Evolutionary conservation across 2,113 vertebrate genomes (phyloP), one percentile per base, ranked within the genome.

Genomic region (Zeus faber): DNA sequence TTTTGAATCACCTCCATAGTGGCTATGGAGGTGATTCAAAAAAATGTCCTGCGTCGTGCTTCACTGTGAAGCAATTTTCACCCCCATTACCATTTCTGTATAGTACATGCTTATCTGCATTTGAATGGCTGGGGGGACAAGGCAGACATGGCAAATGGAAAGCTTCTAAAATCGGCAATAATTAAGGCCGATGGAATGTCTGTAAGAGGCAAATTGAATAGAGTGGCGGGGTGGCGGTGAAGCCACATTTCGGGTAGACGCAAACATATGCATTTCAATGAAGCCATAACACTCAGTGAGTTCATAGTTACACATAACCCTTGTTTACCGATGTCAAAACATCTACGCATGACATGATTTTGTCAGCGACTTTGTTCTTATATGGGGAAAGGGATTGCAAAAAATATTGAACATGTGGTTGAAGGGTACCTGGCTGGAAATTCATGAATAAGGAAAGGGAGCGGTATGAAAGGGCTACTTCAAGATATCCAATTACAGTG

Each of bases 401-500:
- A 61, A 54, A 63, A 46, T 52, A 31, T 18, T 1, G 3, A 56
- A 52, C 58, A 74, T 39, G 50, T 70, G 59, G 37, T 35, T 20
- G 35, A 29, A 37, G 45, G 63, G 58, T 11, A 68, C 58, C 17
- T 24, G 22, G 53, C 26, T 37, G 13, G 33, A 81, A 76, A 66
- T 47, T 57, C 63, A 35, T 17, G 55, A 77, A 72, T 49, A 29
- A 44, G 62, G 50, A 50, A n/a, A 7, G 14, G 62, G 50, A 50
- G 16, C 8, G 14, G 62, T 53, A 77, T 72, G 67, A 80, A 76
- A n/a, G n/a, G 80, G 70, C 49, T 13, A 26, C 52, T 55, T 78
- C 67, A 51, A 69, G 57, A 67, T 54, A 35, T 67, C 82, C 70
- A 86, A 81, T 88, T 88, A 86, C 33, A 14, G 33, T 37, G 6